A percentile compares a stretch with the other conserved stretches of the same genome.
phyloP scores from a whole-genome alignment of 2,113 vertebrate genomes.

The Petaurus breviceps region DNA sequence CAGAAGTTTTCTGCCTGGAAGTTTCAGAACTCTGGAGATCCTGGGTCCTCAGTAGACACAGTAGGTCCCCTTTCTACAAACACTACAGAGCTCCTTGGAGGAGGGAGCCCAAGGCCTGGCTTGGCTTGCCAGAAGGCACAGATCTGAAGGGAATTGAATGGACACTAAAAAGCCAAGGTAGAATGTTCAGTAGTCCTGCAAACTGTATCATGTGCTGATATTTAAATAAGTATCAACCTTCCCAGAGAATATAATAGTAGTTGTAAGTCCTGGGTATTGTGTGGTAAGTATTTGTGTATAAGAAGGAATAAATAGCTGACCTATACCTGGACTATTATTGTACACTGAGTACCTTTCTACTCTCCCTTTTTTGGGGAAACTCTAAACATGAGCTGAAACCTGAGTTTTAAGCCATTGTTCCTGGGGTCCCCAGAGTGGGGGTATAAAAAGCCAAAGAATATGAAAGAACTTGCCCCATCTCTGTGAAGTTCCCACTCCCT shows the following conservation, averaged over 20 bases:
- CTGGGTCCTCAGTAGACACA: too few relatives aligned
- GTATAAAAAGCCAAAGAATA: not conserved
- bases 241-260: not conserved
- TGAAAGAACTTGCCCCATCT: not conserved
- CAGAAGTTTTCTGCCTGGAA: too few relatives aligned
- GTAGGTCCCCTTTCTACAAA: too few relatives aligned
- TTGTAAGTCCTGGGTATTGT: not conserved
- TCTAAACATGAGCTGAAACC: not conserved
- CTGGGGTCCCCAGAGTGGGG: not conserved
- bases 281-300: not conserved
- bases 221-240: too few relatives aligned
- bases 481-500: too few relatives aligned
- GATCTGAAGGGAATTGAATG: too few relatives aligned
- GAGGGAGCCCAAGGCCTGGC: too few relatives aligned
- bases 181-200: not conserved
- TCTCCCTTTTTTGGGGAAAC: not conserved
- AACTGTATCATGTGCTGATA: too few relatives aligned
- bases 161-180: too few relatives aligned
- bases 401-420: not conserved
- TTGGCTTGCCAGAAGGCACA: too few relatives aligned
- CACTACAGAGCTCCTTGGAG: too few relatives aligned
- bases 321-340: not conserved
- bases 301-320: not conserved
- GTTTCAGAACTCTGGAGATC: too few relatives aligned
- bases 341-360: not conserved